A percentile compares a stretch with the other conserved stretches of the same genome.
phyloP scores from a whole-genome alignment of 2,113 vertebrate genomes.

The Potamarius usumacintae region DNA sequence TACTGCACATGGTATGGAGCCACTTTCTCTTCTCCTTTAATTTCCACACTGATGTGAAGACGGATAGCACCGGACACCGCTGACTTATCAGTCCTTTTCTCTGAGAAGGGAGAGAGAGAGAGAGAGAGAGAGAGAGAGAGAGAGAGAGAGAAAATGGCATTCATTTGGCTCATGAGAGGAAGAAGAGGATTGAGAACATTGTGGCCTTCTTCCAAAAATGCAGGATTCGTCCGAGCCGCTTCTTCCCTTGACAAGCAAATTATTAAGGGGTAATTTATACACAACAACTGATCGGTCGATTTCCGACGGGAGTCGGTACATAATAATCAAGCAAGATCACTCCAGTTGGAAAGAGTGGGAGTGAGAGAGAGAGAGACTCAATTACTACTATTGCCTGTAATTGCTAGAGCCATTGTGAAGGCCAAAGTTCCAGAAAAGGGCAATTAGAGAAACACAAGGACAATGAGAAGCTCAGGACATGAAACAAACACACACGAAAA shows the following conservation, averaged over 20 bases:
- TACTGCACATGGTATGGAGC: slow-evolving; percentile 95
- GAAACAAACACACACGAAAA: background rate
- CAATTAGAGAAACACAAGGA: slow-evolving; percentile 1
- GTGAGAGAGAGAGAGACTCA: background rate
- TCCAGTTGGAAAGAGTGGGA: slow-evolving; percentile 13
- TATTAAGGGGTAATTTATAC: slow-evolving; percentile 72
- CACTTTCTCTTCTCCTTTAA: slow-evolving; percentile 93
- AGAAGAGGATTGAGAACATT: background rate
- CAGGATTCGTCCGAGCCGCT: slow-evolving; percentile 53
- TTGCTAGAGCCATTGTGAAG: slow-evolving; percentile 42
- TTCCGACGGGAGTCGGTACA: slow-evolving; percentile 65
- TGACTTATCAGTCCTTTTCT: slow-evolving; percentile 96
- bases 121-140: background rate
- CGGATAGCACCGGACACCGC: slow-evolving; percentile 95
- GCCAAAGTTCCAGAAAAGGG: slow-evolving; percentile 28
- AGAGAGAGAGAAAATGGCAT: background rate
- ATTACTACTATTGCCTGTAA: slow-evolving; percentile 51
- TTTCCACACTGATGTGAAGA: slow-evolving; percentile 68
- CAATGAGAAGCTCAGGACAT: background rate
- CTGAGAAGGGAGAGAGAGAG: slow-evolving; percentile 65
- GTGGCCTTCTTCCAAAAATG: slow-evolving; percentile 51
- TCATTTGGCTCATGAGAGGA: background rate
- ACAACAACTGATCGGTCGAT: slow-evolving; percentile 59
- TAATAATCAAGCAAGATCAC: slow-evolving; percentile 66
- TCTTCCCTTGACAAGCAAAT: slow-evolving; percentile 67